phyloP scores from a whole-genome alignment of 1,140 invertebrate species.

The Mya arenaria region DNA sequence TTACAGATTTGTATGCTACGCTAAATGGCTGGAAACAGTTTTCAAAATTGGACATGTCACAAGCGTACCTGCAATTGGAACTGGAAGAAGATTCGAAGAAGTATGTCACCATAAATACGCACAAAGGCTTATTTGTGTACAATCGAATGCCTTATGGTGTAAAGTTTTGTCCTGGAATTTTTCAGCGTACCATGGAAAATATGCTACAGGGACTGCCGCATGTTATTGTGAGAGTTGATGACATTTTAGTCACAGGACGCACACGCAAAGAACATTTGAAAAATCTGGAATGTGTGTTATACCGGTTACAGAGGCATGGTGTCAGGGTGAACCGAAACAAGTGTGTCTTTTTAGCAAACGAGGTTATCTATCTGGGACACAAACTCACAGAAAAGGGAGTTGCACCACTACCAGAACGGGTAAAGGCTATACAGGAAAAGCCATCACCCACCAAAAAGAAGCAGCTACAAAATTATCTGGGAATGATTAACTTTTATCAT shows the following conservation, averaged over 20 bases:
- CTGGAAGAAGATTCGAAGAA: constrained; percentile 65
- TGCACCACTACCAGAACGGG: constrained; percentile 60
- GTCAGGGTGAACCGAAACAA: constrained; percentile 80
- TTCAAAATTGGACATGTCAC: constrained; percentile 73
- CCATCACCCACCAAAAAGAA: constrained; percentile 41
- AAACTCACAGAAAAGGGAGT: constrained; percentile 65
- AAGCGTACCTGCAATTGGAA: constrained; percentile 60
- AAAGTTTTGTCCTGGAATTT: constrained; percentile 82
- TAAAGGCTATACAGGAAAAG: constrained; percentile 68
- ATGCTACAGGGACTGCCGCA: constrained; percentile 66
- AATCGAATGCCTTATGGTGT: constrained; percentile 76
- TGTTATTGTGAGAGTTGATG: constrained; percentile 54
- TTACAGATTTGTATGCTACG: too few species aligned
- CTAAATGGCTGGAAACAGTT: constrained; percentile 69
- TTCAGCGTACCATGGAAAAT: constrained; percentile 82
- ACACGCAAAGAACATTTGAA: constrained; percentile 36
- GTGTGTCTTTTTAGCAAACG: constrained; percentile 66
- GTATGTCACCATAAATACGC: constrained; percentile 64
- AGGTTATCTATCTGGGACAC: constrained; percentile 76
- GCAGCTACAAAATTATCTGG: constrained; percentile 43
- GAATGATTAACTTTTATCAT: constrained; percentile 62
- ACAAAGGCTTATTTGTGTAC: constrained; percentile 68
- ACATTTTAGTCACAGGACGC: constrained; percentile 60
- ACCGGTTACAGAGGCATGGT: constrained; percentile 66
- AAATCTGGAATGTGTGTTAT: constrained; percentile 47